A percentile compares a stretch with the other conserved stretches of the same genome.
phyloP scores from a whole-genome alignment of 2,797 vertebrate species.

The Girardinus metallicus region DNA sequence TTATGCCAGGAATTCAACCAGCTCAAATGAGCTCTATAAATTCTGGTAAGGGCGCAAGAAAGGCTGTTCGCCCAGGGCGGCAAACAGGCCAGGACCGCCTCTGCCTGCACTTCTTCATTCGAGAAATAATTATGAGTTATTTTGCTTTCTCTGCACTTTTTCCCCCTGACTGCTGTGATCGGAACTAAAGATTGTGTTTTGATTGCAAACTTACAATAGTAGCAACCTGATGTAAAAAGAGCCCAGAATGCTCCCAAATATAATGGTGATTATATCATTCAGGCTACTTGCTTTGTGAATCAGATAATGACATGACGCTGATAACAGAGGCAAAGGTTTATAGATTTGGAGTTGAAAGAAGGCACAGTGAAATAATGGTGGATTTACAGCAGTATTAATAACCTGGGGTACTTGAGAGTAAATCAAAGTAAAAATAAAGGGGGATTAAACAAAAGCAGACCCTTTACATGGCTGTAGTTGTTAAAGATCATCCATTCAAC shows the following conservation, averaged over 20 bases:
- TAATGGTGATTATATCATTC: neutral
- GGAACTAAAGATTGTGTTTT: neutral
- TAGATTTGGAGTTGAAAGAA: neutral
- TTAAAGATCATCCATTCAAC: neutral
- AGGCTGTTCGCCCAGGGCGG: neutral
- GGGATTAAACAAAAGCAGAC: neutral
- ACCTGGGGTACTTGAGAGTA: neutral
- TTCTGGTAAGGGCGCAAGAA: neutral
- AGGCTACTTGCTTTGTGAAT: neutral
- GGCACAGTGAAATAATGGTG: neutral
- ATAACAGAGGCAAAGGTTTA: neutral
- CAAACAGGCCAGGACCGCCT: no score
- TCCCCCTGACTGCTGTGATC: neutral
- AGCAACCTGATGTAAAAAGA: neutral
- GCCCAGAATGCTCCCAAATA: neutral
- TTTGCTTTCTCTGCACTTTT: neutral
- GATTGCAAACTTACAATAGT: neutral
- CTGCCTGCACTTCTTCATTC: neutral
- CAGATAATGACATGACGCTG: neutral
- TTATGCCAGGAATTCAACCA: neutral
- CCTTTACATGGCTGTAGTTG: neutral
- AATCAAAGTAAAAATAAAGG: neutral
- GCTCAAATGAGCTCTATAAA: neutral
- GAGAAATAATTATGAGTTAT: neutral
- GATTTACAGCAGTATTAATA: neutral